phyloP scores from a whole-genome alignment of 92 coral and sea anemone genomes.

The Diadumene lineata region DNA sequence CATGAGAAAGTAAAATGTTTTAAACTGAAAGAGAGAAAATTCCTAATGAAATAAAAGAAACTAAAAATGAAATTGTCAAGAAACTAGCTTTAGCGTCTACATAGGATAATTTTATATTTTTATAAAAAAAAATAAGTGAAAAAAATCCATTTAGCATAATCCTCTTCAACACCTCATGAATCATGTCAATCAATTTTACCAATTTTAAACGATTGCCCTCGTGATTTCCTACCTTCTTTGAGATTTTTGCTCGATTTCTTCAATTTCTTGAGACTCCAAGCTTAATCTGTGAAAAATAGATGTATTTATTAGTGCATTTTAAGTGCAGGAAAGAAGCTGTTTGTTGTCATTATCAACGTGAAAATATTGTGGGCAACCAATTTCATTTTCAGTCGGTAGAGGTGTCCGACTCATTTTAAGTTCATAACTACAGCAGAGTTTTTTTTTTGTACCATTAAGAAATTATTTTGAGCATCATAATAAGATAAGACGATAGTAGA shows the following conservation, averaged over 20 bases:
- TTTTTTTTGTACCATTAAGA: background rate
- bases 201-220: no score
- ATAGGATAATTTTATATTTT: no score
- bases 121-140: no score
- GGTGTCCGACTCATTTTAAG: background rate
- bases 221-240: conserved; percentile 24
- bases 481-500: background rate
- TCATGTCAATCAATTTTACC: no score
- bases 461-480: background rate
- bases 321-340: background rate
- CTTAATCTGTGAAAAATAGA: background rate
- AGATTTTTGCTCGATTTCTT: conserved; percentile 36
- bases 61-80: no score
- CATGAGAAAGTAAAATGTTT: no score
- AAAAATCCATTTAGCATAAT: no score
- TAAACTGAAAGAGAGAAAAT: no score
- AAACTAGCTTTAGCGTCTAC: no score
- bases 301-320: background rate
- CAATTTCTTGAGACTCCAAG: conserved; percentile 41
- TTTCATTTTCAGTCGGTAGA: background rate
- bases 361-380: no score
- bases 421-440: background rate
- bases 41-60: no score
- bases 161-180: no score
- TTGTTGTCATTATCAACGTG: background rate